A percentile compares a stretch with the other conserved stretches of the same genome.
These are phyloP conservation scores for Onthophagus sagittarius DNA, from an alignment of 2,888 invertebrate species.

Conservation along the genomic window DNA sequence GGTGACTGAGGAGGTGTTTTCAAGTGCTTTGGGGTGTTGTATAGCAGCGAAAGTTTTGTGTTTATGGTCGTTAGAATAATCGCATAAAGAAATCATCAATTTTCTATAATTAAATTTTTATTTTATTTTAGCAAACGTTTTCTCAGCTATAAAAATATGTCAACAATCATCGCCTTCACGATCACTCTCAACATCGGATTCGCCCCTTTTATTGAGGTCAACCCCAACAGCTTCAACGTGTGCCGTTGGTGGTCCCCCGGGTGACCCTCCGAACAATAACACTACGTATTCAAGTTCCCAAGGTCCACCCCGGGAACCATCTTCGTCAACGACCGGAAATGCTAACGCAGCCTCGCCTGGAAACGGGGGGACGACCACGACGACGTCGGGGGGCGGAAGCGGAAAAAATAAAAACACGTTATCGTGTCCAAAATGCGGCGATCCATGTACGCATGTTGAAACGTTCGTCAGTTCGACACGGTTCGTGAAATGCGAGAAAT, in stretches of 20 bases:
- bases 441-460: conserved; percentile 95
- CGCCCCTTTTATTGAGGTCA: background rate
- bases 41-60: no score
- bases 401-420: conserved; percentile 72
- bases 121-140: background rate
- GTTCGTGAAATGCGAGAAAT: conserved; percentile 97
- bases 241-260: background rate
- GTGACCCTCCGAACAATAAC: background rate
- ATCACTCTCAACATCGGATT: background rate
- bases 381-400: conserved; percentile 48
- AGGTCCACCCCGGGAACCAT: conserved; percentile 32
- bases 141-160: background rate
- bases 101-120: background rate
- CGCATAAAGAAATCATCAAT: background rate
- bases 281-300: background rate
- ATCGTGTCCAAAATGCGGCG: conserved; percentile 95
- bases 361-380: conserved; percentile 26
- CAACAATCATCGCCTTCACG: background rate
- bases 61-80: conserved; percentile 27
- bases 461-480: conserved; percentile 95
- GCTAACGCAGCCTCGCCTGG: conserved; percentile 31
- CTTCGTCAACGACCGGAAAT: conserved; percentile 16
- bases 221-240: background rate
- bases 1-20: no score
- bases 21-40: no score